Evolutionary conservation across 2,797 vertebrate species (phyloP), one percentile per base, ranked within the genome.

Genomic region (Pelodytes ibericus): DNA sequence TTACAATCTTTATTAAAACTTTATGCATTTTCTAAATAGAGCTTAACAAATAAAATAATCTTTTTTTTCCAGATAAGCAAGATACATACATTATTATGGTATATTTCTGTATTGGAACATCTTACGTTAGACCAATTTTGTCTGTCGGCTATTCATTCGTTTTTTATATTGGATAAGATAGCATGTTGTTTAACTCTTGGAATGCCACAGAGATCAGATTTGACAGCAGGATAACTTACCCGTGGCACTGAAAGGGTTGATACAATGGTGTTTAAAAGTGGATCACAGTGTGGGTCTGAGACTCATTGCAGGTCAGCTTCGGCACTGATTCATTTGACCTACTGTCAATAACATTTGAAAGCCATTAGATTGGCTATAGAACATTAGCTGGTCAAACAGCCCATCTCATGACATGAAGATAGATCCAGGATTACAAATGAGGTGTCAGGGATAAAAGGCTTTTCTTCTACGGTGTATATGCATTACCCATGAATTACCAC

Each of bases 281-380:
- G 60, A 71, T 72, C 27, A 22, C 36, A 25, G 25, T 8, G 15
- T 53, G 30, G 61, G 36, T 41, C 60, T 57, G 47, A 26, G 33
- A 65, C 44, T 71, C 29, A 57, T 58, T 66, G 49, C 53, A 72
- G 69, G 68, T 71, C 69, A 77, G 41, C 58, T 71, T 58, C 61
- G 59, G 69, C 26, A 65, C 67, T 30, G 27, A 66, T 66, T 66
- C 49, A 60, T 72, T 59, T 77, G 67, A 77, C 75, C 68, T 77
- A 71, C 68, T 77, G 75, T 77, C 75, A 77, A 69, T 77, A 77
- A 70, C 49, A 77, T 70, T 77, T 71, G 67, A 77, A 71, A 71
- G 59, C 67, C 61, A 65, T 77, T 69, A 75, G 58, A 69, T 24
- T 39, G 44, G 59, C 57, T 75, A 56, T 31, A 69, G 57, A 65